Evolutionary conservation across 2,797 vertebrate species (phyloP).

Genomic region (Cyclura pinguis): DNA sequence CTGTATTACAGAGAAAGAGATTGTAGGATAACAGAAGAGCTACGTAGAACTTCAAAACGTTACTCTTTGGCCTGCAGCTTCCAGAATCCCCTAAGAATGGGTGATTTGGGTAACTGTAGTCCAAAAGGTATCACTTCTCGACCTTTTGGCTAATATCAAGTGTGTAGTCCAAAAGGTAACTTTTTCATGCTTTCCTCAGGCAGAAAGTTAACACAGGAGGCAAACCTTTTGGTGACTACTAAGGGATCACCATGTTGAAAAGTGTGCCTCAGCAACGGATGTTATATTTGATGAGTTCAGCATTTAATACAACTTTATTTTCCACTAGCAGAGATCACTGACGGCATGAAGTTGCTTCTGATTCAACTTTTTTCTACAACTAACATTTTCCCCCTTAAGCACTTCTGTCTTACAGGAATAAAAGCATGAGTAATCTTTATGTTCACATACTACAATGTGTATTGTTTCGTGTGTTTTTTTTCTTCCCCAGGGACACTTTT

Average conservation of each 20-base stretch:
- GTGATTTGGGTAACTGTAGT: neutral
- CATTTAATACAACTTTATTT: constrained; percentile 34
- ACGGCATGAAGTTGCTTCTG: constrained; percentile 43
- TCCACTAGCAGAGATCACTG: constrained; percentile 26
- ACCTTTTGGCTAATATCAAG: no score
- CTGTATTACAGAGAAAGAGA: constrained; percentile 33
- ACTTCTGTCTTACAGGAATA: constrained; percentile 45
- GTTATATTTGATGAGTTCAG: constrained; percentile 7
- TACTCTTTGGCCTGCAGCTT: neutral
- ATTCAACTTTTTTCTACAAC: constrained; percentile 39
- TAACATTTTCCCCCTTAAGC: constrained; percentile 53
- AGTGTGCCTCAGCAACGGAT: neutral
- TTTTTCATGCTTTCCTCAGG: neutral
- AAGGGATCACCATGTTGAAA: constrained; percentile 9
- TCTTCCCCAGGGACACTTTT: constrained; percentile 34
- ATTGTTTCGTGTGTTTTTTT: neutral
- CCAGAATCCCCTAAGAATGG: neutral
- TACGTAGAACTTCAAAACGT: neutral
- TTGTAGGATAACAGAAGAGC: constrained; percentile 25
- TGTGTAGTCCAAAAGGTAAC: neutral
- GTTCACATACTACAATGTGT: constrained; percentile 3
- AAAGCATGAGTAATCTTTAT: constrained; percentile 50
- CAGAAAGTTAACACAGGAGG: constrained; percentile 29
- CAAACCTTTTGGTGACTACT: constrained; percentile 29
- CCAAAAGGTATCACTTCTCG: neutral